A percentile compares a stretch with the other conserved stretches of the same genome.
These are phyloP conservation scores for Pteropus rufus DNA, from an alignment of 2,797 vertebrate species.

Conservation along the genomic window DNA sequence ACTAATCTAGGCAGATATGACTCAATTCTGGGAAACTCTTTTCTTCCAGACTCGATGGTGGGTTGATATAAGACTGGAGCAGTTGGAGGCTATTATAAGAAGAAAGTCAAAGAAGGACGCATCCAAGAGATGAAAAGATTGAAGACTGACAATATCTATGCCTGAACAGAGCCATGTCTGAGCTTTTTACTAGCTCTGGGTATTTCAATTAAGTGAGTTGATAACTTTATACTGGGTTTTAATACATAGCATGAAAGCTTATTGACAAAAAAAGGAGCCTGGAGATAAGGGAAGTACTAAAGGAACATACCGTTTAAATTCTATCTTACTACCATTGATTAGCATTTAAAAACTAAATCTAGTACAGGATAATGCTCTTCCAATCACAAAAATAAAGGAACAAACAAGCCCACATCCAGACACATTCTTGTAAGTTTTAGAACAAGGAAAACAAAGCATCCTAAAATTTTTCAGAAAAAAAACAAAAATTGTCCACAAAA, in stretches of 20 bases:
- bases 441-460: not conserved
- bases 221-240: not conserved
- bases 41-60: not conserved
- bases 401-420: not conserved
- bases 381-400: not conserved
- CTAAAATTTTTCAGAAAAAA: not conserved
- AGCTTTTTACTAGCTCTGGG: not conserved
- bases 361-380: not conserved
- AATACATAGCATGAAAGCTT: not conserved
- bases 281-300: not conserved
- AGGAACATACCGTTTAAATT: not conserved
- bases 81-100: not conserved
- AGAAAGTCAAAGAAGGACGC: not conserved
- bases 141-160: not conserved
- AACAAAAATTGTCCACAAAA: not conserved
- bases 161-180: not conserved
- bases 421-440: not conserved
- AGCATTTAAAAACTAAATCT: not conserved
- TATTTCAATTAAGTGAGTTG: not conserved
- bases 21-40: not conserved
- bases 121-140: not conserved
- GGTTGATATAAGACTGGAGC: not conserved
- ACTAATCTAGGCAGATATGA: not conserved
- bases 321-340: not conserved
- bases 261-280: not conserved